Evolutionary conservation across 2,113 vertebrate genomes (phyloP).

Genomic region (Pterophyllum scalare): DNA sequence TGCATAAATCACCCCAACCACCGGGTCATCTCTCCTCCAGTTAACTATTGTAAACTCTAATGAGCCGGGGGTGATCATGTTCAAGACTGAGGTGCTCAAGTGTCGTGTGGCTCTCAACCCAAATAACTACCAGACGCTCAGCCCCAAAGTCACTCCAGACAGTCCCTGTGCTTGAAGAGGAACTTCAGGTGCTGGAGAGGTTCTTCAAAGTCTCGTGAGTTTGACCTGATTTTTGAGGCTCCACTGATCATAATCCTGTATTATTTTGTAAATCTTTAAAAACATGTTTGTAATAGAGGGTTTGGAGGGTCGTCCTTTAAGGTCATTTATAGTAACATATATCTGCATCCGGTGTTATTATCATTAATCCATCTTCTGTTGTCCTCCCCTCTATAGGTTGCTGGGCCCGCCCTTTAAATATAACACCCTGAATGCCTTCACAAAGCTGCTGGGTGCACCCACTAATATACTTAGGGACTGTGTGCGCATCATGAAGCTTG

Average conservation of each 20-base stretch:
- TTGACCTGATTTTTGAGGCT: not conserved
- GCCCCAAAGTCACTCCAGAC: constrained; percentile 98
- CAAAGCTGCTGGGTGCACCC: constrained; percentile 94
- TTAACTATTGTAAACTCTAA: constrained; percentile 96
- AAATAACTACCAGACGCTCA: constrained; percentile 98
- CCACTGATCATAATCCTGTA: not conserved
- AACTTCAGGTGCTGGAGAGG: constrained; percentile 96
- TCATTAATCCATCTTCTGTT: not conserved
- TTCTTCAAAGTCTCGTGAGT: constrained; percentile 97
- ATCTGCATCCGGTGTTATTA: not conserved
- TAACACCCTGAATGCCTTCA: constrained; percentile 99
- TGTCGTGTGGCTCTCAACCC: constrained; percentile 97
- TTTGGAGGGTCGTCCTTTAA: too few relatives aligned
- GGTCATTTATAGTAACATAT: not conserved
- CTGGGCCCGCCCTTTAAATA: constrained; percentile 99
- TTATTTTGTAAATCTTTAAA: not conserved
- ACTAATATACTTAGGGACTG: constrained; percentile 98
- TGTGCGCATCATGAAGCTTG: constrained; percentile 98
- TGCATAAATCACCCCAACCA: not conserved
- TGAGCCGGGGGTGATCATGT: constrained; percentile 98
- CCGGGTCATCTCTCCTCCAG: constrained; percentile 69
- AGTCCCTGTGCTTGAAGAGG: constrained; percentile 98
- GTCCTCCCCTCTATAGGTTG: constrained; percentile 85
- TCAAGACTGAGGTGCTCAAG: constrained; percentile 97
- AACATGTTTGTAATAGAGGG: too few relatives aligned